Conservation (phyloP, 2,797 vertebrate genomes). For the Enteromius viviparus region DNA sequence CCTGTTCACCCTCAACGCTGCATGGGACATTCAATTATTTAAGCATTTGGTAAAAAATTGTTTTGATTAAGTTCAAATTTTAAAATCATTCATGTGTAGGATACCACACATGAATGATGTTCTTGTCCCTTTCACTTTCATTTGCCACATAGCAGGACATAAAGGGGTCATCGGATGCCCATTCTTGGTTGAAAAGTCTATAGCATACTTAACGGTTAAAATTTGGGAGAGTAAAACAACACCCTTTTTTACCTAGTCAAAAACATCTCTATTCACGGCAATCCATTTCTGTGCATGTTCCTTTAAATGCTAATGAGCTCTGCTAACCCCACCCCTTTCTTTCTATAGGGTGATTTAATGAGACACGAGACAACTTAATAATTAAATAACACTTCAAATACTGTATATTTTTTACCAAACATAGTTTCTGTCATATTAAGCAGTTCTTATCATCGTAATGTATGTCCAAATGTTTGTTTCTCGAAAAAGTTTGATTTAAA, state of each 20-base stretch:
- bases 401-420: no score
- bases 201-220: no score
- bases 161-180: background rate
- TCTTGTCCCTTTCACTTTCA: background rate
- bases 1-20: constrained; percentile 57
- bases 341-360: no score
- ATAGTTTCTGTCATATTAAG: no score
- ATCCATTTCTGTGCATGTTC: background rate
- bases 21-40: constrained; percentile 48
- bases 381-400: no score
- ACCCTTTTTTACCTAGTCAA: background rate
- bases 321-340: no score
- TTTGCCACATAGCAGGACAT: background rate
- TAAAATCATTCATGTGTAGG: background rate
- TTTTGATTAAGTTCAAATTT: background rate
- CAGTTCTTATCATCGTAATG: no score
- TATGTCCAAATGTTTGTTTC: no score
- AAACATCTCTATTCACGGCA: background rate
- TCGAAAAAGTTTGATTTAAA: no score
- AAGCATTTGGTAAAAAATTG: constrained; percentile 24
- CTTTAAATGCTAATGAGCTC: no score
- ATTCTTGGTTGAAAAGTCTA: no score
- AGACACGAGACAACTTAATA: no score
- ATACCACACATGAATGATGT: background rate
- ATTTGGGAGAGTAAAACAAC: background rate